Evolutionary conservation across 2,888 invertebrate genomes (phyloP), one percentile per base, ranked within the genome.

Genomic region (Andrena praecox): DNA sequence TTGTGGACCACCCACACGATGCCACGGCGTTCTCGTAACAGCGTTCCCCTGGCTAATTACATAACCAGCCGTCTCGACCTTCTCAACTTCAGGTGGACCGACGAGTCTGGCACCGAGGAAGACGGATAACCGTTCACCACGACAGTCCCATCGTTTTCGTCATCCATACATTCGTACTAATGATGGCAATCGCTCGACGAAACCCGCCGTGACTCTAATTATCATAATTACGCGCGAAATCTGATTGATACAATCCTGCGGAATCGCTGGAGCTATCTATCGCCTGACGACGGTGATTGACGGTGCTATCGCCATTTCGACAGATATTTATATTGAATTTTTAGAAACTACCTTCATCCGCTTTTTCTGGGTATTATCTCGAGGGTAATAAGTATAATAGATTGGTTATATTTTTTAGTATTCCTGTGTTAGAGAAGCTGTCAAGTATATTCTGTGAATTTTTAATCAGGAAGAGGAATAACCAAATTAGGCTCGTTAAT

Each of bases 21-120:
- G 72, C 71, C 85, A 31, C 64, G 52, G 67, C 60, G 66, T 68
- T 81, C 80, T 73, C 70, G 74, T 74, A 77, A 82, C 76, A 70
- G 77, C 78, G 33, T 83, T 75, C 80, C 24, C 74, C 52, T 42
- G 52, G 77, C 77, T 88, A 88, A 88, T 88, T 88, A 85, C 86
- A 73, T 85, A 88, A 88, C 77, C 77, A 68, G 31, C 50, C 68
- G 66, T 50, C 75, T 59, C 77, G 79, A 81, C 77, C 85, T 85
- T 84, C 81, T 80, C 67, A 72, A 75, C 78, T 80, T 79, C 76
- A 84, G 84, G 54, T 72, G 54, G 64, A 80, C 76, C 31, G 82
- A 78, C 77, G 77, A 69, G 75, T 42, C 64, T 42, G 69, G 56
- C 50, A 63, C 33, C 56, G 60, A 16, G 10, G 63, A 60, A 83